Evolutionary conservation across 2,888 invertebrate species (phyloP).

Genomic region (Acrocyrtus sp.): DNA sequence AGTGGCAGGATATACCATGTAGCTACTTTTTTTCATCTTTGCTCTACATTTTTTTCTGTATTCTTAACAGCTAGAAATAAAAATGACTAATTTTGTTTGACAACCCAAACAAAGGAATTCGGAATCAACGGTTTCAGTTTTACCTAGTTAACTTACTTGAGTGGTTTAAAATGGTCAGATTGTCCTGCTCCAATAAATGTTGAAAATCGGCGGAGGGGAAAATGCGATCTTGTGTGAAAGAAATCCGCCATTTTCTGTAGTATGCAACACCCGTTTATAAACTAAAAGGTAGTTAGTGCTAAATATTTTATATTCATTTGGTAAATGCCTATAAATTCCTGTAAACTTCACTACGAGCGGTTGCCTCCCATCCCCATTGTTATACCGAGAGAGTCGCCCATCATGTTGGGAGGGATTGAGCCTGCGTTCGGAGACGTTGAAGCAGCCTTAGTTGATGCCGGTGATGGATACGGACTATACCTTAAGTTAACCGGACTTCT

Average conservation of each 20-base stretch:
- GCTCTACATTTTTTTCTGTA: not conserved
- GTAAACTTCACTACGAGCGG: slow-evolving; percentile 49
- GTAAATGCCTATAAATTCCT: no score
- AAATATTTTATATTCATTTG: no score
- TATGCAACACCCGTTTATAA: no score
- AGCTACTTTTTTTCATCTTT: slow-evolving; percentile 2
- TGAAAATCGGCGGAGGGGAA: no score
- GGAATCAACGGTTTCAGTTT: slow-evolving; percentile 16
- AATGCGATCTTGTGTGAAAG: no score
- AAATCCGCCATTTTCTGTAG: no score
- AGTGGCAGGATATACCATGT: no score
- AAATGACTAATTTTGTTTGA: slow-evolving; percentile 42
- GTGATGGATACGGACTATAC: slow-evolving; percentile 61
- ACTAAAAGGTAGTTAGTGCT: no score
- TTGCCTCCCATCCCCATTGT: slow-evolving; percentile 31
- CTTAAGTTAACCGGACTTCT: slow-evolving; percentile 59
- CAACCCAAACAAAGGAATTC: slow-evolving; percentile 38
- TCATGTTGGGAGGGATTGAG: slow-evolving; percentile 58
- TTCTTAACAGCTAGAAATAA: slow-evolving; percentile 9
- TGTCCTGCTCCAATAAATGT: slow-evolving; percentile 44
- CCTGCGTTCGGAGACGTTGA: slow-evolving; percentile 62
- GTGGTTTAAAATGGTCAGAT: slow-evolving; percentile 22
- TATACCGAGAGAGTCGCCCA: slow-evolving; percentile 51
- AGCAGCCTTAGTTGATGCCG: slow-evolving; percentile 55
- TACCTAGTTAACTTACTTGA: not conserved